Base-by-base conservation (phyloP, 2,888 invertebrate genomes). In the Odontomyia ornata region DNA sequence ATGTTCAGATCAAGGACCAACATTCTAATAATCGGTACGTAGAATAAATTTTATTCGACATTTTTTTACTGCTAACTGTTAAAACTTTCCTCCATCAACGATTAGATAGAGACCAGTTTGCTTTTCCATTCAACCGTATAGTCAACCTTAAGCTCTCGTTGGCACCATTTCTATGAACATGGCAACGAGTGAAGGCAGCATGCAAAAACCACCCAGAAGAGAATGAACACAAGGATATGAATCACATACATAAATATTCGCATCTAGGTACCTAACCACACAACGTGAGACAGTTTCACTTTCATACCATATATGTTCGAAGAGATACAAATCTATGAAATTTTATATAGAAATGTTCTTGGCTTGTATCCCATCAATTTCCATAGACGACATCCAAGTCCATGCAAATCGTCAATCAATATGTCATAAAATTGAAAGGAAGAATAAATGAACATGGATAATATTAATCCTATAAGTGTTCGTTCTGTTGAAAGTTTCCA, bases 351-450 rank as follows among this genome's bases (percentile, higher is more conserved):
- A n/a, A n/a, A n/a, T n/a, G n/a, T n/a, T n/a, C n/a, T n/a, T n/a
- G n/a, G n/a, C n/a, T n/a, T n/a, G n/a, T n/a, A n/a, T 36, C 9
- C 5, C 3, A 36, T 36, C 36, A 36, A 5, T 36, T 36, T 36
- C 36, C 9, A 36, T 36, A 36, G 36, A 36, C n/a, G n/a, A n/a
- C 9, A 36, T 36, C 36, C 36, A 60, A 23, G 4, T n/a, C 36
- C 18, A 9, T 21, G 36, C 65, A 65, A 36, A 65, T 65, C 28
- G 65, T 36, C 65, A 65, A 36, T 65, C 65, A 65, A 65, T 65
- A 62, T 28, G 3, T 62, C 52, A 52, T 52, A 52, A 52, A 52
- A 4, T 15, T 13, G 52, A 52, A 36, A 36, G 36, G 36, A 36
- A 36, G 9, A 36, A 36, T 4, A 52, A 13, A 9, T 52, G 52